Conservation (phyloP, 2,797 vertebrate genomes). For the Carapus acus region DNA sequence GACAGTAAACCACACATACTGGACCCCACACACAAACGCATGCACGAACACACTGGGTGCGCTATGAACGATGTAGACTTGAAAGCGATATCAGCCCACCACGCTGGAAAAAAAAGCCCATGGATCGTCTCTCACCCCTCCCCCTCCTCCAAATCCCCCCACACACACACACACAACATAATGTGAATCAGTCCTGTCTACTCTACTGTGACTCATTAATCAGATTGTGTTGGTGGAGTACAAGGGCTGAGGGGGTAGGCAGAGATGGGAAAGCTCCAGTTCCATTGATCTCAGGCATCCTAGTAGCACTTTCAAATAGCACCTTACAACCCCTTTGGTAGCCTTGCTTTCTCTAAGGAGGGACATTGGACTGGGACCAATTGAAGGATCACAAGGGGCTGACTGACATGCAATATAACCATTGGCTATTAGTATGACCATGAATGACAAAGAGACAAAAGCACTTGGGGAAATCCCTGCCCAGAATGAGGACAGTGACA, state of each 20-base stretch:
- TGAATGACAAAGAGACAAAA: no score
- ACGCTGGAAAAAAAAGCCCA: conserved; percentile 18
- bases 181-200: conserved; percentile 45
- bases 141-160: conserved; percentile 30
- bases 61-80: conserved; percentile 34
- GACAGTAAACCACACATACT: background rate
- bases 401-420: no score
- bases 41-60: conserved; percentile 7
- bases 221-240: conserved; percentile 45
- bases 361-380: conserved; percentile 28
- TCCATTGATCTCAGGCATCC: conserved; percentile 59
- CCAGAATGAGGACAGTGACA: no score
- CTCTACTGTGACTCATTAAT: conserved; percentile 60
- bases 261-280: conserved; percentile 45
- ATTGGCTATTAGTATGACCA: no score
- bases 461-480: no score
- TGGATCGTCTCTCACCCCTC: conserved; percentile 28
- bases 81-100: conserved; percentile 17
- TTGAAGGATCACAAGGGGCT: conserved; percentile 11
- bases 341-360: conserved; percentile 32
- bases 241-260: conserved; percentile 10
- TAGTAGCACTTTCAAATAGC: conserved; percentile 45
- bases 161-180: conserved; percentile 11
- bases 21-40: conserved; percentile 6
- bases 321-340: conserved; percentile 43